These are phyloP conservation scores for Mamestra configurata DNA, from an alignment of 1,140 invertebrate genomes.

Conservation along the genomic window DNA sequence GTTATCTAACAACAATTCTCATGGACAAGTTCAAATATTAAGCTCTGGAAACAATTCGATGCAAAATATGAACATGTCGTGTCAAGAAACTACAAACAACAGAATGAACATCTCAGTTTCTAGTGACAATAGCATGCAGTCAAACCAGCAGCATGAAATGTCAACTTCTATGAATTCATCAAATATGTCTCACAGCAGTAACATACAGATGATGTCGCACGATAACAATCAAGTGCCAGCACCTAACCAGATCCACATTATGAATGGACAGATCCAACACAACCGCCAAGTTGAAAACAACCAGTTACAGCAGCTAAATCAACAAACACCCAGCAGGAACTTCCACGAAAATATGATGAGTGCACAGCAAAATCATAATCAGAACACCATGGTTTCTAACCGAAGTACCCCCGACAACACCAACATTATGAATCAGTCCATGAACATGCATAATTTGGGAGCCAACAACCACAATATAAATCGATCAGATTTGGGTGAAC, in stretches of 20 bases:
- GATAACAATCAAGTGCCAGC: conserved; percentile 72
- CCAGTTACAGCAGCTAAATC: conserved; percentile 78
- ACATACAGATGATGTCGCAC: conserved; percentile 81
- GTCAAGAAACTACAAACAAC: conserved; percentile 79
- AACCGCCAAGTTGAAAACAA: conserved; percentile 75
- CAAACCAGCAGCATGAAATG: conserved; percentile 75
- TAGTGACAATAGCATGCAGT: conserved; percentile 70
- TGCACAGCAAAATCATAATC: conserved; percentile 74
- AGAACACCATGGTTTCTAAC: conserved; percentile 74
- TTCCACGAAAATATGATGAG: conserved; percentile 81
- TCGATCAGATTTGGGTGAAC: conserved; percentile 75
- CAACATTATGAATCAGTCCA: conserved; percentile 77
- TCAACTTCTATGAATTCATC: conserved; percentile 69
- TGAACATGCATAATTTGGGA: conserved; percentile 78
- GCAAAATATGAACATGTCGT: conserved; percentile 80
- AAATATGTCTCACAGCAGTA: conserved; percentile 77
- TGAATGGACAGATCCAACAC: conserved; percentile 85
- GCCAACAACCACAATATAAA: conserved; percentile 77
- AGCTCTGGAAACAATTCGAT: conserved; percentile 79
- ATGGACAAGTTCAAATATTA: conserved; percentile 79
- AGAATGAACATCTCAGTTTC: conserved; percentile 71
- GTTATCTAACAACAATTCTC: conserved; percentile 69
- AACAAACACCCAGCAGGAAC: conserved; percentile 70
- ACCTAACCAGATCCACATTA: conserved; percentile 83
- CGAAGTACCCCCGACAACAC: conserved; percentile 76